These are phyloP conservation scores for Drosophila sp. DNA, from an alignment of 1,140 invertebrate species.

Conservation along the genomic window DNA sequence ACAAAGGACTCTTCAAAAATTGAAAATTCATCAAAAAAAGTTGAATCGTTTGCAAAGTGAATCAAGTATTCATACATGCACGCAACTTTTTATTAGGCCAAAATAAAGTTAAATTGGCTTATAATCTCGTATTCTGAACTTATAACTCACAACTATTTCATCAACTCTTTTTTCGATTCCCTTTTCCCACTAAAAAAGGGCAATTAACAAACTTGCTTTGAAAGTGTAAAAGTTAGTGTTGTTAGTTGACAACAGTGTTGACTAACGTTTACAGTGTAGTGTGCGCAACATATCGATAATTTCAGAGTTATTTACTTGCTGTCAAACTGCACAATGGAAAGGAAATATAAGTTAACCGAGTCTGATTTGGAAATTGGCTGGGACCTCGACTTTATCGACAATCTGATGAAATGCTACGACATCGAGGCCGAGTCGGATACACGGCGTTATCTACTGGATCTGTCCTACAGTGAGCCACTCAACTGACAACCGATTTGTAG, in stretches of 20 bases:
- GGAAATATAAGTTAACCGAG: conserved; percentile 8
- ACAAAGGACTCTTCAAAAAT: conserved; percentile 74
- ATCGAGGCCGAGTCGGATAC: background rate
- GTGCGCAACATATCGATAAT: conserved; percentile 16
- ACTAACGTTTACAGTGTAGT: background rate
- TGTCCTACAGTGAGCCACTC: conserved; percentile 40
- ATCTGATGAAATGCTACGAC: background rate
- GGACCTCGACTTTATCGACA: conserved; percentile 19
- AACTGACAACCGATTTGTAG: background rate
- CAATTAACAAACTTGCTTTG: conserved; percentile 63
- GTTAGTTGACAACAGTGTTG: conserved; percentile 22
- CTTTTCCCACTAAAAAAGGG: conserved; percentile 51
- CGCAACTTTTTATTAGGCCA: conserved; percentile 71
- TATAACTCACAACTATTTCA: background rate
- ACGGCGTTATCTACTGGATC: conserved; percentile 25
- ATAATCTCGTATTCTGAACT: conserved; percentile 51
- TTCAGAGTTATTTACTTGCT: background rate
- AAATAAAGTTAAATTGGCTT: conserved; percentile 71
- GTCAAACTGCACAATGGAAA: conserved; percentile 7
- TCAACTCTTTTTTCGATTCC: background rate
- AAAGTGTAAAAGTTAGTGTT: conserved; percentile 15
- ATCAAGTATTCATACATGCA: conserved; percentile 78
- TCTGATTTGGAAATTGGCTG: background rate
- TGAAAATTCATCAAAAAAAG: conserved; percentile 83
- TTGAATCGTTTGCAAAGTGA: conserved; percentile 72